phyloP scores from a whole-genome alignment of 2,113 vertebrate genomes.

The Synchiropus splendidus region DNA sequence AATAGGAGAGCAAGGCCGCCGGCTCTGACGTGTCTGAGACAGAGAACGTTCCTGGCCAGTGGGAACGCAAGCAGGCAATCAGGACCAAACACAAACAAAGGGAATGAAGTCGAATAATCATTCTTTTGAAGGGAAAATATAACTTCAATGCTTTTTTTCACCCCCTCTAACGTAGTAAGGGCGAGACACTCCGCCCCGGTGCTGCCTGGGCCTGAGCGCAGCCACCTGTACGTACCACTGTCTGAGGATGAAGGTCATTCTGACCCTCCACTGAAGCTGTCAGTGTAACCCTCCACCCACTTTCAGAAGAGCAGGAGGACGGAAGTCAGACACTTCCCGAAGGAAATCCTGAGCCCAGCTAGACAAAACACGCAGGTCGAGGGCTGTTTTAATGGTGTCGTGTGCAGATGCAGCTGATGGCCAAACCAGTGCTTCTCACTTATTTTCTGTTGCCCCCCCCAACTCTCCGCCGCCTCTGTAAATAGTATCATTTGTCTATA shows the following conservation, averaged over 20 bases:
- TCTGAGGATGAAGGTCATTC: constrained; percentile 13
- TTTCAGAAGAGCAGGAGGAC: constrained; percentile 39
- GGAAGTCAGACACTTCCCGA: constrained; percentile 47
- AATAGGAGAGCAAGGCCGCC: constrained; percentile 56
- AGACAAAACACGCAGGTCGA: constrained; percentile 39
- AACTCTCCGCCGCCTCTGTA: too few relatives aligned
- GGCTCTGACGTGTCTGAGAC: constrained; percentile 37
- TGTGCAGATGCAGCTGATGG: too few relatives aligned
- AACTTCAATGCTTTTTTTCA: neutral
- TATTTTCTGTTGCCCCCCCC: too few relatives aligned
- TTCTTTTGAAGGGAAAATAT: too few relatives aligned
- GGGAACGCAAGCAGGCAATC: constrained; percentile 12
- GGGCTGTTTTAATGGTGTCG: constrained; percentile 34
- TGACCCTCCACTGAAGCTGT: constrained; percentile 25
- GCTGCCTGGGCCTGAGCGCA: neutral
- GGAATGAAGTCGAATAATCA: too few relatives aligned
- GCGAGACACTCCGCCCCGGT: too few relatives aligned
- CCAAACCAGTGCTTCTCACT: too few relatives aligned
- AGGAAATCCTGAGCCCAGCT: constrained; percentile 52
- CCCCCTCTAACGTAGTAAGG: too few relatives aligned
- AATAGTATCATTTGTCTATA: too few relatives aligned
- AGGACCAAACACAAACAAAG: neutral
- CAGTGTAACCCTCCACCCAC: constrained; percentile 27
- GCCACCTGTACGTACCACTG: neutral
- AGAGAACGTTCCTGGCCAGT: constrained; percentile 33